A percentile compares a stretch with the other conserved stretches of the same genome.
phyloP scores from a whole-genome alignment of 2,888 invertebrate species.

The Nesidiocoris tenuis region DNA sequence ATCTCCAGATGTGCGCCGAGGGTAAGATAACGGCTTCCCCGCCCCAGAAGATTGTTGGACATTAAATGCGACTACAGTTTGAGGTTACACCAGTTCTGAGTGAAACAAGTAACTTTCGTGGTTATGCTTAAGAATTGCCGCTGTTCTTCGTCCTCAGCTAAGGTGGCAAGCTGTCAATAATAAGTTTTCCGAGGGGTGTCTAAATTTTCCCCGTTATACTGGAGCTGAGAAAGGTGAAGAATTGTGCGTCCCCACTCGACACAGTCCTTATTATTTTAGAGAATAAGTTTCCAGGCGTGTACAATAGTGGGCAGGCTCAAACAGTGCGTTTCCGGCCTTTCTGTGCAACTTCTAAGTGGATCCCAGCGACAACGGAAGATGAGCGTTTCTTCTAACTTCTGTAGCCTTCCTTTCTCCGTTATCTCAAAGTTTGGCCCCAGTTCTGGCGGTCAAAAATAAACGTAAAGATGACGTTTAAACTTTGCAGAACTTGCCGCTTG shows the following conservation, averaged over 20 bases:
- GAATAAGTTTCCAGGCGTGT: neutral
- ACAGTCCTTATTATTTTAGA: neutral
- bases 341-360: neutral
- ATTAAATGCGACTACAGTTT: too few species aligned
- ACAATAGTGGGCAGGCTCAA: neutral
- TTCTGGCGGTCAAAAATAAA: neutral
- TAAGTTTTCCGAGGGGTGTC: too few species aligned
- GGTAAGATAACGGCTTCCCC: too few species aligned
- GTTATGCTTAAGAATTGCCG: too few species aligned
- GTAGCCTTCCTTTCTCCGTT: neutral
- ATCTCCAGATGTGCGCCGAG: too few species aligned
- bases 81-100: too few species aligned
- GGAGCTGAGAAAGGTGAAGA: neutral
- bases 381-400: neutral
- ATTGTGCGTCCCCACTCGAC: neutral
- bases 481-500: neutral
- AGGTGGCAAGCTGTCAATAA: too few species aligned
- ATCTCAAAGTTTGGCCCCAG: slow-evolving; percentile 1
- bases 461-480: slow-evolving; percentile 4
- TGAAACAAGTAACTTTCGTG: too few species aligned
- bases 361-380: neutral
- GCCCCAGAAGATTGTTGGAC: too few species aligned
- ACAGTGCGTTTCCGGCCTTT: neutral
- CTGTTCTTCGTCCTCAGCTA: too few species aligned
- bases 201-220: neutral